Evolutionary conservation across 1,140 invertebrate genomes (phyloP), one percentile per base, ranked within the genome.

Genomic region (Brachystomella parvula): DNA sequence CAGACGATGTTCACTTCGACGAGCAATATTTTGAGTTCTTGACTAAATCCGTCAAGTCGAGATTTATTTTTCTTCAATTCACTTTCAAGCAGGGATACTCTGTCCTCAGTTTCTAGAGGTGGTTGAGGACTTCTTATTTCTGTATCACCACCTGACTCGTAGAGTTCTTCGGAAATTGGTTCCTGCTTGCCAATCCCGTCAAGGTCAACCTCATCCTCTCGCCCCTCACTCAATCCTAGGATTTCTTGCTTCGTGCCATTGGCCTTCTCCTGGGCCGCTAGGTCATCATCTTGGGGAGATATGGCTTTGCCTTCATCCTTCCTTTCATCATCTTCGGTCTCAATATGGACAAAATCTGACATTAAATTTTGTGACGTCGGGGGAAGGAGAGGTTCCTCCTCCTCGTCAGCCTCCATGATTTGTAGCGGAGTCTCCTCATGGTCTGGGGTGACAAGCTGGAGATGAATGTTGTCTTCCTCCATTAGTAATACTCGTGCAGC

Each of bases 1-100:
- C 56, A 60, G 32, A 66, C 58, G 19, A 66, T 66, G 44, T 66
- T 59, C 28, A 66, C 59, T 44, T 66, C 65, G 12, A 39, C 65
- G 1, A 61, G 29, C 2, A 66, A 21, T 12, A 66, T 59, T 30
- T 66, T 66, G 1, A 66, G 28, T 31, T 66, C 65, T 33, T 61
- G 28, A n/a, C 58, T 29, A n/a, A 61, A 39, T 3, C 32, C 44
- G 17, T 66, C 65, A 35, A 61, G 30, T 21, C 59, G 24, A n/a
- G 21, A 29, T n/a, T 39, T 47, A 47, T 31, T 26, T 47, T 32
- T 31, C 49, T 66, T 66, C 15, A 66, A 3, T 12, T 57, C 65
- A 33, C 61, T 32, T 58, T 66, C 65, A 15, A 66, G 3, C 2
- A 21, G 19, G 29, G n/a, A 3, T 6, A 62, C 3, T 15, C 31